Conservation (phyloP, 2,797 vertebrate genomes). For the Gymnodraco acuticeps region DNA sequence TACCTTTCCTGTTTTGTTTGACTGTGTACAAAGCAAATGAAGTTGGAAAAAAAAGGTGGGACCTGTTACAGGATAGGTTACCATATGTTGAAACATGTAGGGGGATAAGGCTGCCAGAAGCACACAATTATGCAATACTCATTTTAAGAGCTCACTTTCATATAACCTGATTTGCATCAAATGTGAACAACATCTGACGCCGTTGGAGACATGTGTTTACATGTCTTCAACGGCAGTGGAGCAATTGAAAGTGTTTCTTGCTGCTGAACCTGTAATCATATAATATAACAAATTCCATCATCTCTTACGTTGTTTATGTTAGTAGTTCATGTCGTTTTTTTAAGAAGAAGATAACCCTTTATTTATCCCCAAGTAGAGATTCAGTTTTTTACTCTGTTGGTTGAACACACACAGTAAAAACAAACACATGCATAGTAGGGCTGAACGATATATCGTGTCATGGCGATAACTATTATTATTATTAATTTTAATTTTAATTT, state of each 20-base stretch:
- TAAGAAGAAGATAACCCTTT: too few species aligned
- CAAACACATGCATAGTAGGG: too few species aligned
- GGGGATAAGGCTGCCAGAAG: background rate
- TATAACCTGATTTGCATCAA: background rate
- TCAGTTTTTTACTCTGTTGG: too few species aligned
- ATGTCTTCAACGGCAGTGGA: constrained; percentile 6
- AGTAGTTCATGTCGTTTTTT: background rate
- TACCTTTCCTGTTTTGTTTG: background rate
- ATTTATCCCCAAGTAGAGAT: too few species aligned
- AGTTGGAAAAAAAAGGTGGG: background rate
- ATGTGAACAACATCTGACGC: background rate
- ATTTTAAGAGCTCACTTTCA: background rate
- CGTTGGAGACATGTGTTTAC: background rate
- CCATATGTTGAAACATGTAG: background rate
- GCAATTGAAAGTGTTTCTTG: background rate
- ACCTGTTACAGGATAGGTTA: constrained; percentile 11
- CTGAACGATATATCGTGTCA: too few species aligned
- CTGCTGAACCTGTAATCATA: background rate
- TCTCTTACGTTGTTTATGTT: background rate
- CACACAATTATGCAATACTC: background rate
- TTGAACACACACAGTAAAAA: too few species aligned
- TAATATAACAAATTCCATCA: background rate
- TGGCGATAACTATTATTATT: too few species aligned
- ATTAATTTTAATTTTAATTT: too few species aligned
- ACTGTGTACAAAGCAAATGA: background rate